Evolutionary conservation across 2,888 invertebrate species (phyloP).

Genomic region (Drosophila kuntzei): DNA sequence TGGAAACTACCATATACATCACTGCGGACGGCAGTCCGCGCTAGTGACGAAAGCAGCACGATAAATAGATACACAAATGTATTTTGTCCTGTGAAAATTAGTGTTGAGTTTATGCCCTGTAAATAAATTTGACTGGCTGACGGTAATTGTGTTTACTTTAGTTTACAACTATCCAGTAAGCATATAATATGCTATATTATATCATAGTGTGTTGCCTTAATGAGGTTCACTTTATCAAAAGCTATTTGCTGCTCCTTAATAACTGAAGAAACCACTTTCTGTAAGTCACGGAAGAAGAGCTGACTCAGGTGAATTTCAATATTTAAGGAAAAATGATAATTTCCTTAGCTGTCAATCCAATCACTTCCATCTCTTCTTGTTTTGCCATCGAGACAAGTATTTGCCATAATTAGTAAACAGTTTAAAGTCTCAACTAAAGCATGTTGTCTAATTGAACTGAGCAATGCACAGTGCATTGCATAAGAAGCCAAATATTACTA

Average conservation of each 20-base stretch:
- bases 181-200: conserved; percentile 29
- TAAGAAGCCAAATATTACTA: neutral
- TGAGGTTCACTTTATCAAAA: conserved; percentile 14
- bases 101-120: conserved; percentile 58
- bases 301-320: neutral
- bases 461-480: neutral
- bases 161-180: conserved; percentile 36
- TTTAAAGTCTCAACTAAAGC: neutral
- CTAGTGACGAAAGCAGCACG: too few species aligned
- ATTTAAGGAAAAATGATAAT: too few species aligned
- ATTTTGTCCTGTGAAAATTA: conserved; percentile 27
- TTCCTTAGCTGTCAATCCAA: neutral
- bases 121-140: conserved; percentile 58
- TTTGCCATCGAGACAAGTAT: neutral
- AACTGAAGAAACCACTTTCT: neutral
- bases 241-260: conserved; percentile 9
- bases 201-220: conserved; percentile 22
- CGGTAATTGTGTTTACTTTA: conserved; percentile 59
- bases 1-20: conserved; percentile 1
- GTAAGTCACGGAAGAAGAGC: neutral
- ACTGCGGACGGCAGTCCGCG: too few species aligned
- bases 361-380: neutral
- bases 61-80: neutral
- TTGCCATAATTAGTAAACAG: neutral
- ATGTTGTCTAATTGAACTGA: neutral